These are phyloP conservation scores for Nothoprocta perdicaria DNA, from an alignment of 2,113 vertebrate species.

Conservation along the genomic window DNA sequence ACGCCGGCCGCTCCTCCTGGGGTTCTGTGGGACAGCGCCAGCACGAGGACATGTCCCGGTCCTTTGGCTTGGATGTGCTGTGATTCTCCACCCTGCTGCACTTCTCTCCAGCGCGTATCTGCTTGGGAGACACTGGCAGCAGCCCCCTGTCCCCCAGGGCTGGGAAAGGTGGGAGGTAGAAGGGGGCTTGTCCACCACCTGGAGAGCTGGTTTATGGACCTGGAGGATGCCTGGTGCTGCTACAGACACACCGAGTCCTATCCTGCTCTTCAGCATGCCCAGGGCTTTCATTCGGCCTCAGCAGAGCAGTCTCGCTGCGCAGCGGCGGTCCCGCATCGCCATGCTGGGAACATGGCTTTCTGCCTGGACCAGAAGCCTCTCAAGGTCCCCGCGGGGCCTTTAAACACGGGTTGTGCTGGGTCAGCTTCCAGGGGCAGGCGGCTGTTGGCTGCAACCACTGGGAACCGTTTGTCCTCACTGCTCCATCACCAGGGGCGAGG, in stretches of 20 bases:
- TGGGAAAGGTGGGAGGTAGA: too few relatives aligned
- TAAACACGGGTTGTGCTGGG: background rate
- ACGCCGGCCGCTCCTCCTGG: background rate
- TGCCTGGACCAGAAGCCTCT: too few relatives aligned
- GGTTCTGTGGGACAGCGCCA: background rate
- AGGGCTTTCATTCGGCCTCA: too few relatives aligned
- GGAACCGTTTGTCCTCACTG: accelerated
- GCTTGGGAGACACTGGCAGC: background rate
- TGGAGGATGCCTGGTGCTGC: too few relatives aligned
- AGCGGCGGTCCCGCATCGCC: accelerated
- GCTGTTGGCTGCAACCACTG: background rate
- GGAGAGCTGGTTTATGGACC: accelerated
- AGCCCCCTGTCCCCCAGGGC: background rate
- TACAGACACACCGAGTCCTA: too few relatives aligned
- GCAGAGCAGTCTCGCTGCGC: too few relatives aligned
- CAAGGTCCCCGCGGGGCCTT: background rate
- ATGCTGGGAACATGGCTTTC: too few relatives aligned
- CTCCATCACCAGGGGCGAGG: accelerated
- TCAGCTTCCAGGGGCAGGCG: accelerated
- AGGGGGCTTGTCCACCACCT: background rate
- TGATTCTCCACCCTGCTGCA: background rate
- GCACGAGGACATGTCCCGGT: background rate
- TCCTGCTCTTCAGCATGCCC: too few relatives aligned
- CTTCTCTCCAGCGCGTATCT: accelerated
- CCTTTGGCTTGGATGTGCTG: background rate